Percentiles rank a stretch among this genome's conserved stretches.
Evolutionary conservation across 2,113 vertebrate genomes (phyloP).

Genomic region (Numida meleagris): DNA sequence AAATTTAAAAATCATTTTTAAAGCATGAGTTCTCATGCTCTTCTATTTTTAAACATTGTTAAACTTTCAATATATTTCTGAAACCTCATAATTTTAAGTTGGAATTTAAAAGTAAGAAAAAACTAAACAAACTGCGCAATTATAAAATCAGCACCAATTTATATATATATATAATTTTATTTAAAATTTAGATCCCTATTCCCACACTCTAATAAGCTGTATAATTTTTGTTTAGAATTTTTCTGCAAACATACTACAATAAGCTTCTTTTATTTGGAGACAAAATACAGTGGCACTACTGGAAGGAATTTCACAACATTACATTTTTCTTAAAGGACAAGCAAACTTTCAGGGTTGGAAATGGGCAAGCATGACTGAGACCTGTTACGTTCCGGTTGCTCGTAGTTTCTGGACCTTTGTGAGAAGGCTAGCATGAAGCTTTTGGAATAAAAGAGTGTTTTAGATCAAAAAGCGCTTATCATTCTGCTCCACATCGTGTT

Average conservation of each 20-base stretch:
- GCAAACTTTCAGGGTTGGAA: slow-evolving; percentile 84
- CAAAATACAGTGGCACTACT: slow-evolving; percentile 98
- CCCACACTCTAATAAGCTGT: slow-evolving; percentile 99
- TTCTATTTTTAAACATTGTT: slow-evolving; percentile 94
- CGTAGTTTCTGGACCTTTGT: slow-evolving; percentile 74
- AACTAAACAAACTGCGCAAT: slow-evolving; percentile 97
- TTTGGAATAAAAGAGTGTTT: slow-evolving; percentile 76
- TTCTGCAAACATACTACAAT: slow-evolving; percentile 92
- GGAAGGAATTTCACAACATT: slow-evolving; percentile 89
- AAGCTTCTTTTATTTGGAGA: slow-evolving; percentile 92
- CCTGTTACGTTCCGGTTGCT: slow-evolving; percentile 78
- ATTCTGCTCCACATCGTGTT: slow-evolving; percentile 74
- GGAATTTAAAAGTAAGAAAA: slow-evolving; percentile 96
- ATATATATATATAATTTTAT: slow-evolving; percentile 98
- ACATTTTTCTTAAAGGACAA: slow-evolving; percentile 90
- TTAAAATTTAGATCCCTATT: slow-evolving; percentile 99
- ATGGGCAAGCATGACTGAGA: slow-evolving; percentile 81
- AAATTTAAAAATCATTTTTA: slow-evolving; percentile 99
- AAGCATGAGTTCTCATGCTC: slow-evolving; percentile 96
- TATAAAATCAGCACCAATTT: slow-evolving; percentile 99
- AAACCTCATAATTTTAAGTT: slow-evolving; percentile 97
- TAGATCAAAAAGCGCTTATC: slow-evolving; percentile 78
- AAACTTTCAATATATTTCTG: slow-evolving; percentile 97
- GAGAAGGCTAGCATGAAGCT: slow-evolving; percentile 80
- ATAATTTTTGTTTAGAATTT: slow-evolving; percentile 93